Conservation (phyloP, 1,140 invertebrate genomes). For the Listronotus bonariensis region DNA sequence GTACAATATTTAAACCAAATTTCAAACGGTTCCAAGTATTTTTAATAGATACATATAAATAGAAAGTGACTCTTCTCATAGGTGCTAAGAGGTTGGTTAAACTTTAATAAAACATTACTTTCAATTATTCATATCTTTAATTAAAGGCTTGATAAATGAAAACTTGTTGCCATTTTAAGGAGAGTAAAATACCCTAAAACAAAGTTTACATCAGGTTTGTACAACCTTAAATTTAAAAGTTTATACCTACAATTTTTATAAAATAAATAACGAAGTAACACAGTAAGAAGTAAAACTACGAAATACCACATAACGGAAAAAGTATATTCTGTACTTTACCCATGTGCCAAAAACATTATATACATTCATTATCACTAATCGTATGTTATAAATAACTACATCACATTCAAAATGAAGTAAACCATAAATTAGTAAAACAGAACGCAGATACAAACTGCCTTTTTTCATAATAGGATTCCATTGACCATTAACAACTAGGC, state of each 20-base stretch:
- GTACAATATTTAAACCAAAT: no score
- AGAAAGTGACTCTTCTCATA: no score
- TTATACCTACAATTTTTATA: conserved; percentile 4
- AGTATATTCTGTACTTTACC: conserved; percentile 7
- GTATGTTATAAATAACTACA: conserved; percentile 7
- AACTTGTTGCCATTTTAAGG: background rate
- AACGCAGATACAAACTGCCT: no score
- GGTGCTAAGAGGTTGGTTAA: background rate
- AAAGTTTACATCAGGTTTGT: background rate
- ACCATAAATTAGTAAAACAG: conserved; percentile 2
- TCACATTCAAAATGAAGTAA: conserved; percentile 10
- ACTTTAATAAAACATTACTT: background rate
- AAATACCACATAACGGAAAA: background rate
- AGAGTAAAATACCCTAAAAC: conserved; percentile 1
- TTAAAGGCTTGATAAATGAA: conserved; percentile 8
- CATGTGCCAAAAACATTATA: background rate
- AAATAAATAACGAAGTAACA: conserved; percentile 21
- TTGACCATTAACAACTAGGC: no score
- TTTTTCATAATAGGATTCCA: no score
- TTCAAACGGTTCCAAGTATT: no score
- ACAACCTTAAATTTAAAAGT: no score
- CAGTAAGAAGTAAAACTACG: conserved; percentile 9
- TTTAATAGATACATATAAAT: no score
- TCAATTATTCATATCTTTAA: conserved; percentile 9
- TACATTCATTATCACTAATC: conserved; percentile 18